Base-by-base conservation (phyloP, 2,888 invertebrate genomes). In the Noctua janthina region DNA sequence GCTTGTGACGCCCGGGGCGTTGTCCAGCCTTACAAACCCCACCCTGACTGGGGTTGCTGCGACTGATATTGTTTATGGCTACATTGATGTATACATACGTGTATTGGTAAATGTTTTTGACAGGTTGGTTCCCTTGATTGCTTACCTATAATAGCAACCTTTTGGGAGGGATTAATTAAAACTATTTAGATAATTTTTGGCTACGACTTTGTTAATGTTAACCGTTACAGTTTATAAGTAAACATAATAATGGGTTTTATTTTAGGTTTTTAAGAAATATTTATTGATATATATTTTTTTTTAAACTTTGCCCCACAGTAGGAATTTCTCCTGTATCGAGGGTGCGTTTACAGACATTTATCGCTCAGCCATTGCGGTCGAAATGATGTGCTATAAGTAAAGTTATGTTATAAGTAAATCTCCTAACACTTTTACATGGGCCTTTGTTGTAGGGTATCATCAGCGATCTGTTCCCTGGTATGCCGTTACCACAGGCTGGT, bases 391-490 rank as follows among this genome's bases (percentile, higher is more conserved):
- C 11, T 59, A 5, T 59, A 8, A 6, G 35, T 20, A 39, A 39
- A n/a, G n/a, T n/a, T n/a, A n/a, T 39, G 10, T 39, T 39, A 39
- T 20, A 10, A 4, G 35, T 10, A 20, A 3, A 35, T 35, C 2
- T 23, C 2, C 2, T n/a, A 43, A 46, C 10, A 35, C 8, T 39
- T 46, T 39, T n/a, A 11, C 43, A 76, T 35, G 0, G 1, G 11
- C 10, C 23, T 43, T 49, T 75, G n/a, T 79, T 73, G 5, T 59
- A 98, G 97, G 99, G 99, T 74, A 99, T 99, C 77, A 98, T 99
- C 29, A 98, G 99, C 0, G 99, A 99, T 96, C 96, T 99, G 91
- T 99, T 99, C 95, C 99, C 99, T 8, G 99, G 99, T 0, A 97
- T 99, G 0, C 96, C 97, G 0, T 95, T 99, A 46, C 98, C 99